Evolutionary conservation across 2,797 vertebrate genomes (phyloP), one percentile per base, ranked within the genome.

Genomic region (Poeciliopsis infans): DNA sequence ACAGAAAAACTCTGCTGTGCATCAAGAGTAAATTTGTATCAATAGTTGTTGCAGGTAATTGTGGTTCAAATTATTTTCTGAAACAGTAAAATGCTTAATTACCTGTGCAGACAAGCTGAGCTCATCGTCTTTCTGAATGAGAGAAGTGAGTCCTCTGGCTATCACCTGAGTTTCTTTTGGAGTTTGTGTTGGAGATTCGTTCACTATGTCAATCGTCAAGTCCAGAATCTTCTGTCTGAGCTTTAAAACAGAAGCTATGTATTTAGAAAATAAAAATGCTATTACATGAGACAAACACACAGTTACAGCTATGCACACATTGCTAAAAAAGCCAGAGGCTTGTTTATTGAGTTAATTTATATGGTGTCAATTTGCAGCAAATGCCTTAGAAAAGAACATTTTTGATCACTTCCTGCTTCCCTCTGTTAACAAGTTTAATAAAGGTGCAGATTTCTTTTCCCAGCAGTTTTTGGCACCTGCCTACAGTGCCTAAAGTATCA

Each of bases 51-150:
- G 16, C n/a, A n/a, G n/a, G n/a, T 25, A 69, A 45, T 69, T 45
- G 11, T 69, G 39, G 12, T 45, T 69, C 11, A 45, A 15, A 7
- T n/a, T n/a, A 13, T 25, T 43, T 25, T n/a, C 41, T 4, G 25
- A 68, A 46, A 28, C 25, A 45, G 2, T 46, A 28, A 45, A 70
- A 46, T 28, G 6, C 23, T 51, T 72, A 20, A 36, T 33, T 80
- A 98, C 98, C 96, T 97, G 97, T 64, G 96, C 94, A 43, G 85
- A 84, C 16, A 88, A 72, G 53, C 90, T 96, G 77, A 98, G 94
- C 77, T 98, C 97, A 57, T 94, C 82, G 10, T 85, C 90, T 77
- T 20, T 78, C 70, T 86, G 45, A 31, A 94, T 94, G 71, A 97
- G 74, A 68, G 95, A 95, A 78, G 89, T 92, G 81, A 98, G 85